These are phyloP conservation scores for Darevskia nairensis DNA, from an alignment of 2,797 vertebrate genomes.

Conservation along the genomic window DNA sequence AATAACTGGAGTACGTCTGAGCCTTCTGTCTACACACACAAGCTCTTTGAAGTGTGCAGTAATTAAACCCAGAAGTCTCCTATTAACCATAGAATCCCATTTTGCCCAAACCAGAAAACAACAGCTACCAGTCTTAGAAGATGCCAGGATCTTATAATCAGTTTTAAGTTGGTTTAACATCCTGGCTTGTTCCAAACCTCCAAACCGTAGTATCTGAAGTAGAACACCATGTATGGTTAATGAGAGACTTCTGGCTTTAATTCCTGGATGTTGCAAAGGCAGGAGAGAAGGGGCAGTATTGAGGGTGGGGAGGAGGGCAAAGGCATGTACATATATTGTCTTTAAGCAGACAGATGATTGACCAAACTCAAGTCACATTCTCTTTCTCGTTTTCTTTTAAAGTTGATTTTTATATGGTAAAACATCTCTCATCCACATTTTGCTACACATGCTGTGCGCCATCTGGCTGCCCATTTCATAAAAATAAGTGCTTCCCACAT, in stretches of 20 bases:
- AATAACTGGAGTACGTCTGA: background rate
- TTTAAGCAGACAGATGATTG: background rate
- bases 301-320: background rate
- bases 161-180: background rate
- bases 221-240: background rate
- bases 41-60: background rate
- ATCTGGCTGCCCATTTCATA: background rate
- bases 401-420: background rate
- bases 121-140: background rate
- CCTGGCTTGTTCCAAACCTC: background rate
- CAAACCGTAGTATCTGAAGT: background rate
- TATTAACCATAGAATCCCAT: background rate
- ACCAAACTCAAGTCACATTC: background rate
- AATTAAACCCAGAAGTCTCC: no score
- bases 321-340: background rate
- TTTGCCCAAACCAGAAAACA: background rate
- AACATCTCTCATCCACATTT: background rate
- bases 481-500: background rate
- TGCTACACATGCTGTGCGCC: background rate
- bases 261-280: background rate
- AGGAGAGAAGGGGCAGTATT: background rate
- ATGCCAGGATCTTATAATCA: background rate
- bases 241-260: background rate
- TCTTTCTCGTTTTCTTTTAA: background rate
- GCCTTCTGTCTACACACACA: background rate